Conservation (phyloP, 2,888 invertebrate species). For the Leptura quadrifasciata region DNA sequence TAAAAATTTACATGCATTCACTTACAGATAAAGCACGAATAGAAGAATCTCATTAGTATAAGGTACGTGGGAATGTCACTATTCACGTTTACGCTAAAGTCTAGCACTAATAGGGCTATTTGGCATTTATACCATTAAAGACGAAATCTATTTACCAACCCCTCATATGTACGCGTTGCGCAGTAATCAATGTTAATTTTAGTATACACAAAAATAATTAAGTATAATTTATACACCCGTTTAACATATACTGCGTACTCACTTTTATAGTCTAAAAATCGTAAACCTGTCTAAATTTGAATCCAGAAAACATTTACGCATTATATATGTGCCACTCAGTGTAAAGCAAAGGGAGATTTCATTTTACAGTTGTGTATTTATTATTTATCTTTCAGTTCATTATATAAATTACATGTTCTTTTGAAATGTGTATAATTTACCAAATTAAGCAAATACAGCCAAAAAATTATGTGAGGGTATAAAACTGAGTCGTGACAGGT, state of each 20-base stretch:
- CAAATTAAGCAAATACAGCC: not conserved
- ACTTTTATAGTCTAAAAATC: conserved; percentile 6
- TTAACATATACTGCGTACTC: not conserved
- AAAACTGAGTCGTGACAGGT: not conserved
- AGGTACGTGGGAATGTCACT: not conserved
- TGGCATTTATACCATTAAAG: not conserved
- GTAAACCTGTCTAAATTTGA: conserved; percentile 7
- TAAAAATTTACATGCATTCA: not conserved
- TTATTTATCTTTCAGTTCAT: not conserved
- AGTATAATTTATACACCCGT: not conserved
- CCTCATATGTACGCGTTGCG: not conserved
- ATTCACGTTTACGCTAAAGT: not conserved
- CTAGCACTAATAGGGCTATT: not conserved
- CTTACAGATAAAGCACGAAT: not conserved
- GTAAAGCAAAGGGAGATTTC: no score
- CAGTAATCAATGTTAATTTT: conserved; percentile 7
- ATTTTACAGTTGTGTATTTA: not conserved
- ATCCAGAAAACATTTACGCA: not conserved
- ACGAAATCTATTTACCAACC: not conserved
- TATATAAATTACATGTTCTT: not conserved
- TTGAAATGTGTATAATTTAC: not conserved
- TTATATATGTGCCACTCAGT: not conserved
- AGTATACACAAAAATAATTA: not conserved
- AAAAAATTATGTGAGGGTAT: not conserved
- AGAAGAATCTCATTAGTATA: not conserved